Evolutionary conservation across 2,113 vertebrate genomes (phyloP), one percentile per base, ranked within the genome.

Genomic region (Pao palembangensis): DNA sequence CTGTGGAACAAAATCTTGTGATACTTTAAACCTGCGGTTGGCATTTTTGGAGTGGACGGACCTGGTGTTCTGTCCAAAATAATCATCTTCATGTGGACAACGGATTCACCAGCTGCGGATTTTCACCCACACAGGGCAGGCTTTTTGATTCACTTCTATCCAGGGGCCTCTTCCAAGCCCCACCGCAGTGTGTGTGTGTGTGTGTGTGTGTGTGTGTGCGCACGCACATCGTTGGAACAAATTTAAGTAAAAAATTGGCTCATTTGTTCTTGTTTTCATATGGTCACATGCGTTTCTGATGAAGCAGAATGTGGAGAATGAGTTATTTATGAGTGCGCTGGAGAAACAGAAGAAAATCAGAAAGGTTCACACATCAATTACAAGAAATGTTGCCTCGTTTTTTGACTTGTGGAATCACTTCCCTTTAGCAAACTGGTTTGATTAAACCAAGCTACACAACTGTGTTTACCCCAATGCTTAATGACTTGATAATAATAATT

Each of bases 41-140:
- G 69, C 70, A 54, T 86, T 82, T 79, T 80, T 81, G 76, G 69
- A 81, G 61, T 14, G 76, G 80, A 87, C 71, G 51, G 70, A 83
- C 79, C 54, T 72, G 56, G 34, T 85, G 81, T 84, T 85, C 74
- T 84, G 79, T 86, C 86, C 82, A 81, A 88, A 81, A 75, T 68
- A 81, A 78, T 88, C 78, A 67, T 23, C 71, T 72, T 85, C 73
- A 76, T 79, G 68, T 79, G 72, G 79, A 81, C 79, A 73, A 83
- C 63, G 57, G 58, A 72, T 86, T 70, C n/a, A 19, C 76, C 85
- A 81, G 80, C 71, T 80, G 79, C 71, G 69, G 41, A 58, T 76
- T 71, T 69, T 65, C 67, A 65, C 62, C 49, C 70, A 70, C 68
- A 84, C 66, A 77, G 71, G 23, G 71, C 64, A 79, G 64, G 51